These are phyloP conservation scores for Apodemia zela DNA, from an alignment of 2,888 invertebrate genomes.

Conservation along the genomic window DNA sequence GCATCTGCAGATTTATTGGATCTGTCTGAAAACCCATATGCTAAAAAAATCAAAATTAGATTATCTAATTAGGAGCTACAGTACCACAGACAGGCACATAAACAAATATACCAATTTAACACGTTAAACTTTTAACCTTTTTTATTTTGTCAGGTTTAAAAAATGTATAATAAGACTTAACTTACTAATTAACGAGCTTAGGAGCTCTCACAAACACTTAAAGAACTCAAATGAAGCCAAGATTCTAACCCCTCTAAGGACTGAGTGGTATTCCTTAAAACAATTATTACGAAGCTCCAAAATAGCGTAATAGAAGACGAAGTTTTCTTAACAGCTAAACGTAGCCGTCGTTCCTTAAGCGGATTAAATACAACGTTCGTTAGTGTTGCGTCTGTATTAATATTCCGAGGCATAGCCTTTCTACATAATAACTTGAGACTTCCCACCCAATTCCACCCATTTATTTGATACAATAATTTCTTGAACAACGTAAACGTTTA, in stretches of 20 bases:
- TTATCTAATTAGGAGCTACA: too few species aligned
- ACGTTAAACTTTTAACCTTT: neutral
- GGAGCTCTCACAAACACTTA: neutral
- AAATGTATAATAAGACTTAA: neutral
- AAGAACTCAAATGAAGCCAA: constrained; percentile 33
- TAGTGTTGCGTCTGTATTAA: constrained; percentile 4
- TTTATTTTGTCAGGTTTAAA: neutral
- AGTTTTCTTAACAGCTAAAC: constrained; percentile 8
- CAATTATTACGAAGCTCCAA: constrained; percentile 39
- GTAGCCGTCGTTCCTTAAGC: constrained; percentile 4
- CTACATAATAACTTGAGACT: constrained; percentile 1
- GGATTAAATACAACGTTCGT: constrained; percentile 11
- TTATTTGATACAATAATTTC: neutral
- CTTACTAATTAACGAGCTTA: constrained; percentile 2
- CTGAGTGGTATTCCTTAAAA: constrained; percentile 46
- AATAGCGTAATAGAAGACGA: constrained; percentile 10
- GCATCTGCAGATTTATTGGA: too few species aligned
- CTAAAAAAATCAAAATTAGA: too few species aligned
- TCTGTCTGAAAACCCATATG: too few species aligned
- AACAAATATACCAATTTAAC: too few species aligned
- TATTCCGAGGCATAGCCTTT: constrained; percentile 5
- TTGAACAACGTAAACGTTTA: neutral
- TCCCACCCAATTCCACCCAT: neutral
- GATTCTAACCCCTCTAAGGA: constrained; percentile 39
- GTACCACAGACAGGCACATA: too few species aligned